Evolutionary conservation across 2,888 invertebrate species (phyloP).

Genomic region (Sclerodermus sp.): DNA sequence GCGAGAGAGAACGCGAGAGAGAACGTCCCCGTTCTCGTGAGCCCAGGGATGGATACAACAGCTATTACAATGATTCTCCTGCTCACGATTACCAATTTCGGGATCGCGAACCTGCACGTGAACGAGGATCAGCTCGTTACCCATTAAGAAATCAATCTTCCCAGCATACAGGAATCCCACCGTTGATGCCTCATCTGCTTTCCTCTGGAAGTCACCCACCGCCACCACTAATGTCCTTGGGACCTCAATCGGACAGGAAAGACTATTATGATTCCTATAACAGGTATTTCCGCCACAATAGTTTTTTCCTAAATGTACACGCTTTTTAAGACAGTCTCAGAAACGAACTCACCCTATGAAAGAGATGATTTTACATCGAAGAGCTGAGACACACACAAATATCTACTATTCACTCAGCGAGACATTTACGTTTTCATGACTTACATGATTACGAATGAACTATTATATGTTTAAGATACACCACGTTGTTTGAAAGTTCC

Average conservation of each 20-base stretch:
- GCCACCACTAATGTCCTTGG: slow-evolving; percentile 51
- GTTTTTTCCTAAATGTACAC: slow-evolving; percentile 54
- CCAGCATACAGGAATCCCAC: slow-evolving; percentile 45
- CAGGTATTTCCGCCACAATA: slow-evolving; percentile 58
- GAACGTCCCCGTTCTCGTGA: slow-evolving; percentile 50
- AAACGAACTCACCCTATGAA: slow-evolving; percentile 23
- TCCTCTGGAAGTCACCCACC: slow-evolving; percentile 43
- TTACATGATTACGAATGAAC: too few species aligned
- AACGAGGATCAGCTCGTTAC: slow-evolving; percentile 43
- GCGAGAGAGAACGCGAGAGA: slow-evolving; percentile 36
- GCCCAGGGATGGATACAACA: slow-evolving; percentile 47
- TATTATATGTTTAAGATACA: too few species aligned
- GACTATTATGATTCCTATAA: slow-evolving; percentile 59
- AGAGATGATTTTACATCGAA: not conserved
- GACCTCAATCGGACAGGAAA: slow-evolving; percentile 56
- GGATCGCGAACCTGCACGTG: slow-evolving; percentile 48
- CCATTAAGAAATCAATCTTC: slow-evolving; percentile 44
- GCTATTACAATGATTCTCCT: slow-evolving; percentile 50
- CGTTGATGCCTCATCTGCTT: slow-evolving; percentile 42
- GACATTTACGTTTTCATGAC: too few species aligned
- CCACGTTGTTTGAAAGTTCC: too few species aligned
- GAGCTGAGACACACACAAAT: too few species aligned
- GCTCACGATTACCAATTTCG: slow-evolving; percentile 50
- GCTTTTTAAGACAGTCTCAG: slow-evolving; percentile 38
- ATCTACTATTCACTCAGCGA: too few species aligned